These are phyloP conservation scores for Nannoperca australis DNA, from an alignment of 2,797 vertebrate genomes.

Conservation along the genomic window DNA sequence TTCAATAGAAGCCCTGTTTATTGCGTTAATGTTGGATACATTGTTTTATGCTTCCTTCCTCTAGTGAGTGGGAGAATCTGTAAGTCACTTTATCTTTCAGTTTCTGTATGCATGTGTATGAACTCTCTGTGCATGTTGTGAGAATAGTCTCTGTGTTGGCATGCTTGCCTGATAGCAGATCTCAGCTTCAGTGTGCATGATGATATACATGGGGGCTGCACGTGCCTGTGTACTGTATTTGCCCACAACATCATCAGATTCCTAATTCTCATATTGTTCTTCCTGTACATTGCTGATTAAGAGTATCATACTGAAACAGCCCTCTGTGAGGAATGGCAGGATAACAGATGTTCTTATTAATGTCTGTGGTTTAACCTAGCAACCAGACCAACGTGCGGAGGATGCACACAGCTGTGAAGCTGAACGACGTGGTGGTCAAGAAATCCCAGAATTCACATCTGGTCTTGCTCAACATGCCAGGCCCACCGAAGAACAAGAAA, in stretches of 20 bases:
- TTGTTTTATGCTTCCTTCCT: conserved; percentile 75
- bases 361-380: conserved; percentile 73
- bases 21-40: conserved; percentile 31
- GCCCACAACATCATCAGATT: background rate
- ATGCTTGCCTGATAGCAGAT: conserved; percentile 5
- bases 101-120: conserved; percentile 30
- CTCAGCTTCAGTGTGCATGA: conserved; percentile 4
- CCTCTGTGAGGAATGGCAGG: background rate
- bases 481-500: conserved; percentile 92
- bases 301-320: background rate
- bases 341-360: background rate
- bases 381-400: conserved; percentile 94
- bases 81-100: conserved; percentile 85
- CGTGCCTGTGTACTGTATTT: background rate
- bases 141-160: conserved; percentile 15
- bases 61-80: conserved; percentile 96
- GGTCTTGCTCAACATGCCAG: conserved; percentile 97
- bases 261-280: background rate
- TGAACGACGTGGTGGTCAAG: conserved; percentile 89
- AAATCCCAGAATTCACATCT: conserved; percentile 92
- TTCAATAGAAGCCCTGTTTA: background rate
- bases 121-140: conserved; percentile 26
- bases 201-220: background rate
- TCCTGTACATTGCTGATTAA: background rate
- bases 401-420: conserved; percentile 91